These are phyloP conservation scores for Eumeta japonica DNA, from an alignment of 1,140 invertebrate species.

Conservation along the genomic window DNA sequence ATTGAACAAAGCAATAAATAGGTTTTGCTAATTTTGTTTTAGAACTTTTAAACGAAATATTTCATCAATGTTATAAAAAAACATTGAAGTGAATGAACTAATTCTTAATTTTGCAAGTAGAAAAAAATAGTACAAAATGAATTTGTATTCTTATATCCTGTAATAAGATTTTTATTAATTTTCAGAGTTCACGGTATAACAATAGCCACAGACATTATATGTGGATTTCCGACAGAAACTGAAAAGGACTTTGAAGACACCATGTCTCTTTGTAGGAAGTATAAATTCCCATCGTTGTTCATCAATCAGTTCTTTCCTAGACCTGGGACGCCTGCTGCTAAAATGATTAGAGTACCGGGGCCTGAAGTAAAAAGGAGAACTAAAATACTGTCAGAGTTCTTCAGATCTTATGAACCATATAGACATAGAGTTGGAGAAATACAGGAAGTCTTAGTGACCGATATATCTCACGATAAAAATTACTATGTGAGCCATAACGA, in stretches of 20 bases:
- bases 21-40: too few relatives aligned
- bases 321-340: conserved; percentile 92
- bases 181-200: conserved; percentile 81
- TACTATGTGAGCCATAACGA: conserved; percentile 95
- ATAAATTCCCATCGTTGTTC: conserved; percentile 91
- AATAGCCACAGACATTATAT: conserved; percentile 97
- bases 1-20: too few relatives aligned
- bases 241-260: conserved; percentile 89
- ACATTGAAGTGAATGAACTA: too few relatives aligned
- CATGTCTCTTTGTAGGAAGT: conserved; percentile 78
- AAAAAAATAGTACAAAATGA: too few relatives aligned
- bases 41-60: too few relatives aligned
- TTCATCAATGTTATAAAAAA: conserved; percentile 7
- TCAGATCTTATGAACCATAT: conserved; percentile 89
- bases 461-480: conserved; percentile 86
- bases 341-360: conserved; percentile 76
- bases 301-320: conserved; percentile 98
- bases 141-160: neutral
- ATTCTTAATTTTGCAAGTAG: too few relatives aligned
- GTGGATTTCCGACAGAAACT: conserved; percentile 97
- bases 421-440: conserved; percentile 71
- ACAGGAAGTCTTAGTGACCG: conserved; percentile 87
- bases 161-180: conserved; percentile 6
- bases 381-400: conserved; percentile 84
- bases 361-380: conserved; percentile 89